Evolutionary conservation across 64 coral and sea anemone species (phyloP).

Genomic region (Montipora foliosa): DNA sequence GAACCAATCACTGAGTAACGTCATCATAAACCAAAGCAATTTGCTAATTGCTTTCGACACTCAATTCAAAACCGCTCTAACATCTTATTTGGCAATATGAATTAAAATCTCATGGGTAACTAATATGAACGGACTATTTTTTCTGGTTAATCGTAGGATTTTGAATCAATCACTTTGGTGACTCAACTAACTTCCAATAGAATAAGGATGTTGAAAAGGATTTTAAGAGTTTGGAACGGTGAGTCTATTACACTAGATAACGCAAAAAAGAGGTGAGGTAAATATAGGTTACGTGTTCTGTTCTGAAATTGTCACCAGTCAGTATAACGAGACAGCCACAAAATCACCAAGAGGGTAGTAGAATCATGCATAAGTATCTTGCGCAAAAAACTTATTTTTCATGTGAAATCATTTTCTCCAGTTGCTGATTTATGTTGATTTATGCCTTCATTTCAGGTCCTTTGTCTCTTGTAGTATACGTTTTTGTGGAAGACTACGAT

Average conservation of each 20-base stretch:
- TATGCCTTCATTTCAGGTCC: slow-evolving; percentile 1
- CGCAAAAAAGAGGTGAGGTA: not conserved
- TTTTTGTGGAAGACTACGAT: slow-evolving; percentile 8
- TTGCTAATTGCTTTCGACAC: too few species aligned
- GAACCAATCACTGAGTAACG: too few species aligned
- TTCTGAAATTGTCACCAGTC: not conserved
- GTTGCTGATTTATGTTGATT: too few species aligned
- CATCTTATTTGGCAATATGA: not conserved
- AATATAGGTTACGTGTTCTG: not conserved
- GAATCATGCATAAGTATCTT: not conserved
- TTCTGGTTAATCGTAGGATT: not conserved
- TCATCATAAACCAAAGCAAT: too few species aligned
- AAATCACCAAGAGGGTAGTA: not conserved
- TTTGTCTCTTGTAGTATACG: slow-evolving; percentile 12
- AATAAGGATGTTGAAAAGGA: slow-evolving; percentile 36
- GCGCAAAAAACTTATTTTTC: too few species aligned
- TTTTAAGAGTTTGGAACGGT: slow-evolving; percentile 45
- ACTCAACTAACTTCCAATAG: slow-evolving; percentile 32
- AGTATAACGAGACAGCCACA: not conserved
- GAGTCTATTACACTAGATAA: not conserved
- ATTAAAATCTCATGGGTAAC: not conserved
- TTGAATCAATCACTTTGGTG: slow-evolving; percentile 29
- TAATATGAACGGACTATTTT: not conserved
- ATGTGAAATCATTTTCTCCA: too few species aligned
- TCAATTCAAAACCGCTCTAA: too few species aligned